Conservation (phyloP, 92 coral and sea anemone species). For the Epizoanthus scotinus region DNA sequence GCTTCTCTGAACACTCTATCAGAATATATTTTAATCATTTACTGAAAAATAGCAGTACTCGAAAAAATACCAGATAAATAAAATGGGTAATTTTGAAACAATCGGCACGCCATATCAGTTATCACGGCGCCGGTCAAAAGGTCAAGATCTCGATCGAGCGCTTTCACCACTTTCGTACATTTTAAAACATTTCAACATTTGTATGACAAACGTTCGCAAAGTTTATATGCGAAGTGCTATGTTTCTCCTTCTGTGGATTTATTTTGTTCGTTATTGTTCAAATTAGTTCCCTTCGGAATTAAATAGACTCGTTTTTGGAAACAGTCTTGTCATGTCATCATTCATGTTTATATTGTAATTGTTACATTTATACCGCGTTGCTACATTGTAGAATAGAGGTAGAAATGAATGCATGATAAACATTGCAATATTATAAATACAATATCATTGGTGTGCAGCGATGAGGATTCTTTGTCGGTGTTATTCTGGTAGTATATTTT, state of each 20-base stretch:
- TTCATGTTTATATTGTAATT: too few relatives aligned
- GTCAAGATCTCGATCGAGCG: neutral
- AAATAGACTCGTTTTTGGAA: conserved; percentile 11
- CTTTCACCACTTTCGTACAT: conserved; percentile 14
- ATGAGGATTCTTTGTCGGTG: conserved; percentile 1
- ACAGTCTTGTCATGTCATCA: conserved; percentile 18
- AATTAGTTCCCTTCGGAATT: conserved; percentile 13
- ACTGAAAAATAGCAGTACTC: too few relatives aligned
- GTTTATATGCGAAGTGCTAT: conserved; percentile 13
- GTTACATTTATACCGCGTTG: too few relatives aligned
- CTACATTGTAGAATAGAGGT: too few relatives aligned
- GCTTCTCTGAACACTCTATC: too few relatives aligned
- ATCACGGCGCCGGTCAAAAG: conserved; percentile 20
- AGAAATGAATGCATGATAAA: too few relatives aligned
- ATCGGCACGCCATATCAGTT: too few relatives aligned
- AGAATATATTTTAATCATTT: too few relatives aligned
- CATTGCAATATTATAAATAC: too few relatives aligned
- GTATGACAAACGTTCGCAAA: neutral
- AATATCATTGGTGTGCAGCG: conserved; percentile 4
- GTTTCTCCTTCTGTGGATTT: conserved; percentile 22
- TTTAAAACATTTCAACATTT: too few relatives aligned
- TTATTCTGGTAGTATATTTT: conserved; percentile 7
- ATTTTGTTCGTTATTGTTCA: conserved; percentile 12
- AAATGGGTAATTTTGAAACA: too few relatives aligned
- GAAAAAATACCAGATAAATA: too few relatives aligned